Evolutionary conservation across 92 coral and sea anemone species (phyloP), one percentile per base, ranked within the genome.

Genomic region (Phenganax marumi): DNA sequence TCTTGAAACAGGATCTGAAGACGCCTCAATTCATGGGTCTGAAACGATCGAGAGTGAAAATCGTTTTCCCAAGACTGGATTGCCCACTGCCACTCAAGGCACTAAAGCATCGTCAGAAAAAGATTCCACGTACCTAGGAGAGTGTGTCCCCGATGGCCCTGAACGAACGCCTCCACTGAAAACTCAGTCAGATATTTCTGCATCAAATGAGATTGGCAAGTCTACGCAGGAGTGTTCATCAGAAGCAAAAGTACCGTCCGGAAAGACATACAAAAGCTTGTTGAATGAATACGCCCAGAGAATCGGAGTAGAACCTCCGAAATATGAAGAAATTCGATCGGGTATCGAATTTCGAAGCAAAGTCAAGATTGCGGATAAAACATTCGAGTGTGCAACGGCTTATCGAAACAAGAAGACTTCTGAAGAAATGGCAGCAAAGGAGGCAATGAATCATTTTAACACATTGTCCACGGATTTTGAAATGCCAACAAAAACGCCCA

Each of bases 241-340:
- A 17, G 70, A 64, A 14, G 13, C n/a, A 58, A 58, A 7, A 58
- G 21, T 23, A 19, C 78, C 78, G 17, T 24, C 24, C 21, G 80
- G 65, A 6, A 75, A 75, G 50, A 75, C 80, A 8, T 75, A 52
- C 50, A 75, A 75, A n/a, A 75, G 80, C 57, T 52, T 22, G 62
- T 21, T 75, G 8, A 52, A 75, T 54, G 80, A 75, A 54, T 51
- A 75, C 54, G 66, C 66, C 23, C 80, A 75, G 62, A 16, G 0
- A 54, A 56, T 21, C n/a, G 66, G 80, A 55, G 80, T 25, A 10
- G 50, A 22, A 24, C 65, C 11, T 47, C 60, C 78, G 17, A 26
- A 23, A 2, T 75, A 75, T 49, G 80, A 75, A 50, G 66, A 75
- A 7, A 75, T 75, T 52, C 21, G 10, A 22, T 52, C 47, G 23